Percentiles rank a stretch among this genome's conserved stretches.
phyloP scores from a whole-genome alignment of 2,113 vertebrate genomes.

The Corythornis madagascariensis region DNA sequence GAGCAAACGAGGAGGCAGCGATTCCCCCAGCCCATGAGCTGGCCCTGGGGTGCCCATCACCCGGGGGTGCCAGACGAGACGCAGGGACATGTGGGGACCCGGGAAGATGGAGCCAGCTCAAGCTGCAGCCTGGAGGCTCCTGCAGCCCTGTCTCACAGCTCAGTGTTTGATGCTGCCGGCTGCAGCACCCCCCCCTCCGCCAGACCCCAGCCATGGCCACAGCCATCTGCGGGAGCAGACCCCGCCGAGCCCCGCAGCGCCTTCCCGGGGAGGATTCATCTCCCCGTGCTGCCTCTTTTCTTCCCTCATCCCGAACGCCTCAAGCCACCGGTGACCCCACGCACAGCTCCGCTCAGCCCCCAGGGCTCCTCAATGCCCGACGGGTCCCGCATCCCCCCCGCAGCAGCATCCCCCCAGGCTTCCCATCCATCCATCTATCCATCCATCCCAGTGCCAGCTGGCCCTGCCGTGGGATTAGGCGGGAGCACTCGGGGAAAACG shows the following conservation, averaged over 20 bases:
- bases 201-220: rapidly evolving
- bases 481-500: neutral
- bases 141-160: neutral
- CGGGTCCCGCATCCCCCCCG: rapidly evolving
- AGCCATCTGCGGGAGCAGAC: neutral
- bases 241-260: neutral
- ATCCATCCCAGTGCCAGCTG: neutral
- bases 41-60: neutral
- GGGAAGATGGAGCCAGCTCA: neutral
- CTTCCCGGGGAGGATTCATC: neutral
- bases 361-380: rapidly evolving
- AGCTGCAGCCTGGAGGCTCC: neutral
- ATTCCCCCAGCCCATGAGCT: neutral
- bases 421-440: neutral
- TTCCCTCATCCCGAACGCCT: neutral
- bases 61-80: rapidly evolving
- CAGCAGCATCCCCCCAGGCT: neutral
- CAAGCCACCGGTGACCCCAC: neutral
- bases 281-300: rapidly evolving
- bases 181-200: rapidly evolving
- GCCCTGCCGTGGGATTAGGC: neutral
- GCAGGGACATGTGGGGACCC: rapidly evolving
- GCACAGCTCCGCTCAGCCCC: rapidly evolving
- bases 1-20: neutral
- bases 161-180: neutral